Evolutionary conservation across 2,113 vertebrate species (phyloP).

Genomic region (Empidonax traillii): DNA sequence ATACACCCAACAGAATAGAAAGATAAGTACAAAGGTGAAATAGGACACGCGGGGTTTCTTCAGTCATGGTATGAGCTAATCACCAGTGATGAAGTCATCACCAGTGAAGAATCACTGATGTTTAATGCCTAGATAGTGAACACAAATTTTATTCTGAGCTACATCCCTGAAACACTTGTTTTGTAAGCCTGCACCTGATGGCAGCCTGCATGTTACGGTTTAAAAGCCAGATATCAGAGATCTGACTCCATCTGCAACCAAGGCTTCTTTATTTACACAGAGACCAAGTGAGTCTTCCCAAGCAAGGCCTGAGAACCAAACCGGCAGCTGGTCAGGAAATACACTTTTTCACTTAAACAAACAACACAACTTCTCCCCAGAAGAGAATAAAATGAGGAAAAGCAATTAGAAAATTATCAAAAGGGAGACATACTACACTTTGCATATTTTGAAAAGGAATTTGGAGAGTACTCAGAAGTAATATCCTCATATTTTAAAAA

Average conservation of each 20-base stretch:
- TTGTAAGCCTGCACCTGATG: background rate
- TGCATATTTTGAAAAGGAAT: background rate
- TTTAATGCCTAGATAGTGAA: background rate
- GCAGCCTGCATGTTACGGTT: background rate
- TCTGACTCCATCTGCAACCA: background rate
- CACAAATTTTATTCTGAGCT: background rate
- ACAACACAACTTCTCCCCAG: background rate
- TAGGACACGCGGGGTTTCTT: background rate
- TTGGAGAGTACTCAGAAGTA: background rate
- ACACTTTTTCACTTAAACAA: background rate
- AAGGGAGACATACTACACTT: background rate
- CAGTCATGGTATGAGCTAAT: accelerated
- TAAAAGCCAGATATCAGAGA: background rate
- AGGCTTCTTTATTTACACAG: background rate
- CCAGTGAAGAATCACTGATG: background rate
- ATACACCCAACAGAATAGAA: background rate
- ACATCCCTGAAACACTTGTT: background rate
- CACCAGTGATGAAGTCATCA: background rate
- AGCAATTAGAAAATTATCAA: background rate
- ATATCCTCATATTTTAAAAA: background rate
- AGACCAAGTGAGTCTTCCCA: background rate
- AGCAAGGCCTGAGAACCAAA: background rate
- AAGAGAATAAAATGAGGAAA: background rate
- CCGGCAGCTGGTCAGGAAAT: background rate
- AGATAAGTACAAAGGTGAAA: background rate